Conservation (phyloP, 64 coral and sea anemone genomes). For the Astreopora myriophthalma region DNA sequence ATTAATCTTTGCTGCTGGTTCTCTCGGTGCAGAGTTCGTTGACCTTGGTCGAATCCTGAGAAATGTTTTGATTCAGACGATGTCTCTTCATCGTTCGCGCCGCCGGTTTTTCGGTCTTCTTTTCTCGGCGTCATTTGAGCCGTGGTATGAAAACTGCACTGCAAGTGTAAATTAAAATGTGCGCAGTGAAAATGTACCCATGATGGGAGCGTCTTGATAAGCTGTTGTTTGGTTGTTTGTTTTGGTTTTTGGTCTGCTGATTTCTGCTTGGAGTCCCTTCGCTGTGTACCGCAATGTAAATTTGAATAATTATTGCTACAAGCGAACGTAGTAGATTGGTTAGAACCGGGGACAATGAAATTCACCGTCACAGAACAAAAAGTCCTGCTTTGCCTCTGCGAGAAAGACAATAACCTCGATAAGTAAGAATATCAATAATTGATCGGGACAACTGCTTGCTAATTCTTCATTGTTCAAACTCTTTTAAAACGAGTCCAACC, state of each 20-base stretch:
- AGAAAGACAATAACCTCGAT: neutral
- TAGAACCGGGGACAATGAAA: conserved; percentile 19
- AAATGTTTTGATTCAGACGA: neutral
- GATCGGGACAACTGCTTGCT: neutral
- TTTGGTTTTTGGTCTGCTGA: neutral
- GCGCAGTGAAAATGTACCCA: neutral
- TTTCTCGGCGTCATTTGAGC: conserved; percentile 2
- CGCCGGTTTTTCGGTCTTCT: neutral
- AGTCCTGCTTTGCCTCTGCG: neutral
- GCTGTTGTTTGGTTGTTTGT: neutral
- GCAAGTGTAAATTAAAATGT: neutral
- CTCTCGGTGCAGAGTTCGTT: neutral
- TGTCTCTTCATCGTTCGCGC: neutral
- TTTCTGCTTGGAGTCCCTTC: neutral
- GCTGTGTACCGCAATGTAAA: conserved; percentile 23
- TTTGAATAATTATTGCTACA: conserved; percentile 18
- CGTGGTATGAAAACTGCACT: neutral
- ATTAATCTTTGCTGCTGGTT: conserved; percentile 45
- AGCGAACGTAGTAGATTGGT: neutral
- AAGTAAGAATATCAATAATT: conserved; percentile 17
- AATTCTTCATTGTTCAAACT: neutral
- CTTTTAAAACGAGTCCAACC: neutral
- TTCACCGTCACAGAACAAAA: neutral
- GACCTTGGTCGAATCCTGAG: neutral
- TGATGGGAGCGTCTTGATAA: neutral